Evolutionary conservation across 1,140 invertebrate genomes (phyloP), one percentile per base, ranked within the genome.

Genomic region (Drosophila tropicalis): DNA sequence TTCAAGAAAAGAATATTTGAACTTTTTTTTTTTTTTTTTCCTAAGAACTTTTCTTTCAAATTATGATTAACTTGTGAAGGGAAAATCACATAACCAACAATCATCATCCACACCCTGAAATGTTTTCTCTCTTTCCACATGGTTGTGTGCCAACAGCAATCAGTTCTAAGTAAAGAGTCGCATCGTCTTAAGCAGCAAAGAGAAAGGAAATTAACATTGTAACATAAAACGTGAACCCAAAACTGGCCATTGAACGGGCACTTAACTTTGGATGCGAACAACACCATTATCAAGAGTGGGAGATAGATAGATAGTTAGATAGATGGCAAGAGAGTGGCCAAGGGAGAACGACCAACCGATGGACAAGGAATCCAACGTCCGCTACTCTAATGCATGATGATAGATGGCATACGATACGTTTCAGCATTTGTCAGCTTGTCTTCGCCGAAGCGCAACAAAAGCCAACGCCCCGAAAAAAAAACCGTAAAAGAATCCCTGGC

Each of bases 351-450:
- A 9, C 44, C 25, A 51, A 68, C 62, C 64, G 66, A 29, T 73
- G 70, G 78, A 86, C 73, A 51, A 51, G 39, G 73, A 69, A 44
- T 41, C 72, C 72, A 60, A 63, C 54, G 71, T 70, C 72, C 76
- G 65, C 19, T 40, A 32, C 65, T 79, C 84, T 89, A 89, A 89
- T 89, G 84, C 84, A 89, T 77, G 84, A 89, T 89, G 84, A 89
- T 89, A 89, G 84, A 89, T 89, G 84, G 80, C 84, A 89, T 89
- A 89, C 84, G 84, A 89, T 89, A 89, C 84, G 80, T 89, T 89
- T 89, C 77, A 89, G 84, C 84, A 89, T 89, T 89, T 89, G 84
- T 89, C 84, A 89, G 84, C 84, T 84, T 84, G 84, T 84, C 84
- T 89, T 89, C 73, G 84, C 66, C 84, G 76, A 83, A 89, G 83